phyloP scores from a whole-genome alignment of 1,140 invertebrate genomes.

The Caenorhabditis tropicalis region DNA sequence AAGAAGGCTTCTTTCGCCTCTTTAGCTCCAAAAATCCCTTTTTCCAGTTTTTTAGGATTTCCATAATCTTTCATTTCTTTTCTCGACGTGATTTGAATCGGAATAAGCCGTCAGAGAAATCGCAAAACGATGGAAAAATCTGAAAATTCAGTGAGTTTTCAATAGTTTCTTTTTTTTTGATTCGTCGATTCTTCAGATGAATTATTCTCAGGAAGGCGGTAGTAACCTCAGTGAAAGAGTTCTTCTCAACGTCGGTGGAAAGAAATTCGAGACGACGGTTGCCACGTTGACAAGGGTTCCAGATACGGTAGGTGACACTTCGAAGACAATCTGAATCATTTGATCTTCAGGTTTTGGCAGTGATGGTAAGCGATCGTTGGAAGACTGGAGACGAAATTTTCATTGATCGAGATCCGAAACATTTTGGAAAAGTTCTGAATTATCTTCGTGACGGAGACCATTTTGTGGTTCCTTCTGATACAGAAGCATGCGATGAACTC shows the following conservation, averaged over 20 bases:
- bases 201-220: neutral
- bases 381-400: conserved; percentile 48
- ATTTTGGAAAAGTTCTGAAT: conserved; percentile 53
- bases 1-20: neutral
- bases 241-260: conserved; percentile 50
- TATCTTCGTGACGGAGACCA: conserved; percentile 49
- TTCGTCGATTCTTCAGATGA: neutral
- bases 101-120: neutral
- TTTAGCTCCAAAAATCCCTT: neutral
- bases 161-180: too few relatives aligned
- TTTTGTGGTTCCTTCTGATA: conserved; percentile 47
- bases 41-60: neutral
- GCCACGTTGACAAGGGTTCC: conserved; percentile 34
- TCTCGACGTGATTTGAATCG: neutral
- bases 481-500: conserved; percentile 47
- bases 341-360: conserved; percentile 34
- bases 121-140: neutral
- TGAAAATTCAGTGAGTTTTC: conserved; percentile 14
- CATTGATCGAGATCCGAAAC: conserved; percentile 52
- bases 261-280: conserved; percentile 48
- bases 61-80: conserved; percentile 1
- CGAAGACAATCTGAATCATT: neutral
- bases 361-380: conserved; percentile 49
- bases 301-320: conserved; percentile 5
- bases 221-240: conserved; percentile 45